These are phyloP conservation scores for Ophraella communa DNA, from an alignment of 2,888 invertebrate species.

Conservation along the genomic window DNA sequence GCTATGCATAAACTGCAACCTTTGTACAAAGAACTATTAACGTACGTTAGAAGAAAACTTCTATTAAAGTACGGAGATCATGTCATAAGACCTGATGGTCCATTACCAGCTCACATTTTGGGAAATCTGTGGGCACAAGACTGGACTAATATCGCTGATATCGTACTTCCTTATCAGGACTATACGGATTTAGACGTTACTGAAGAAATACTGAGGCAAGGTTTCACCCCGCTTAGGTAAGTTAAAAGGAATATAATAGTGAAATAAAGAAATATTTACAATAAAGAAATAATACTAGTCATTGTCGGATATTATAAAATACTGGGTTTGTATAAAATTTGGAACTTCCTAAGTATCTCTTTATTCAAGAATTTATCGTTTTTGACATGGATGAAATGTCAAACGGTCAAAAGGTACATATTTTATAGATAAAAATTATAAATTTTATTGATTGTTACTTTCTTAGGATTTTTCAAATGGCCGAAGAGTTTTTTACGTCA, in stretches of 20 bases:
- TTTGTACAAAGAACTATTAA: constrained; percentile 82
- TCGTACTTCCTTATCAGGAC: constrained; percentile 78
- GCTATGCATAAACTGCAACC: constrained; percentile 73
- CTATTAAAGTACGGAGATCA: constrained; percentile 58
- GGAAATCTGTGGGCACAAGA: constrained; percentile 88
- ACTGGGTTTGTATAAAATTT: too few relatives aligned
- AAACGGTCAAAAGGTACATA: too few relatives aligned
- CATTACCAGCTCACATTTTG: constrained; percentile 83
- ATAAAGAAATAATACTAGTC: too few relatives aligned
- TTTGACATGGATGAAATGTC: too few relatives aligned
- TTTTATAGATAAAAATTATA: too few relatives aligned
- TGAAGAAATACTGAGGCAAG: constrained; percentile 76
- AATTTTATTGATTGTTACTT: too few relatives aligned
- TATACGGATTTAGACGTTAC: constrained; percentile 77
- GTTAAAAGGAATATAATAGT: constrained; percentile 10
- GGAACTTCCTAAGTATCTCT: too few relatives aligned
- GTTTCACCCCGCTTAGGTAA: constrained; percentile 75
- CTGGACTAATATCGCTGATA: constrained; percentile 77
- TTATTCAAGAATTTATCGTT: too few relatives aligned
- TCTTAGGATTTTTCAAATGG: constrained; percentile 82
- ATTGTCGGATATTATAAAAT: too few relatives aligned
- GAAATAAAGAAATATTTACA: too few relatives aligned
- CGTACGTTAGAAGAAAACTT: constrained; percentile 77
- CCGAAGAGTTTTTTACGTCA: constrained; percentile 83
- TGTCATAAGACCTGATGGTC: constrained; percentile 68